phyloP scores from a whole-genome alignment of 2,113 vertebrate species.

The Pteropus alecto region DNA sequence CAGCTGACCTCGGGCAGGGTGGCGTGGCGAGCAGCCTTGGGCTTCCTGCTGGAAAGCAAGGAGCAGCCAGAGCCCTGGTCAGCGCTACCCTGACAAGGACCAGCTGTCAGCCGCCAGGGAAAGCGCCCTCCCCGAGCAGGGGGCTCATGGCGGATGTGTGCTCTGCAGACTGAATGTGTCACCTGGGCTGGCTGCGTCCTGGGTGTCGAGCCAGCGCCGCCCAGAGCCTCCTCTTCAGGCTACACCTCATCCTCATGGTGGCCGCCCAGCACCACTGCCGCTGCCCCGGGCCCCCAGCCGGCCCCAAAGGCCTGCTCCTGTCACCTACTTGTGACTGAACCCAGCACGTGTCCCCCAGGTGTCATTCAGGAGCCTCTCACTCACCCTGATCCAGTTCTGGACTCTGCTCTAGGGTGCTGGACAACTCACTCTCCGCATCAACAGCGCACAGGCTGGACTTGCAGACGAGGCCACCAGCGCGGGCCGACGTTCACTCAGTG shows the following conservation, averaged over 20 bases:
- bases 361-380: too few relatives aligned
- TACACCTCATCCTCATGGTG: fast-evolving
- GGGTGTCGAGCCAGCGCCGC: not conserved
- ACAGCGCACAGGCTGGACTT: not conserved
- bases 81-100: not conserved
- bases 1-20: fast-evolving
- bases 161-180: not conserved
- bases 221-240: not conserved
- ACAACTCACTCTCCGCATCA: fast-evolving
- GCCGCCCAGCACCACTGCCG: not conserved
- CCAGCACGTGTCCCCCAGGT: not conserved
- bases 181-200: fast-evolving
- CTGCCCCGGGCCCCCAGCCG: fast-evolving
- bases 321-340: fast-evolving
- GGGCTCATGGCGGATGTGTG: conserved; percentile 19
- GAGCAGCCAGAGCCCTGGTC: not conserved
- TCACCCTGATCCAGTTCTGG: fast-evolving
- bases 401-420: not conserved
- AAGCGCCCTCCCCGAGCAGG: not conserved
- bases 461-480: fast-evolving
- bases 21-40: not conserved
- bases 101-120: not conserved
- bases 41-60: not conserved
- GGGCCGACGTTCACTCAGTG: fast-evolving
- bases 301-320: fast-evolving